These are phyloP conservation scores for Elysia chlorotica DNA, from an alignment of 1,140 invertebrate genomes.

Conservation along the genomic window DNA sequence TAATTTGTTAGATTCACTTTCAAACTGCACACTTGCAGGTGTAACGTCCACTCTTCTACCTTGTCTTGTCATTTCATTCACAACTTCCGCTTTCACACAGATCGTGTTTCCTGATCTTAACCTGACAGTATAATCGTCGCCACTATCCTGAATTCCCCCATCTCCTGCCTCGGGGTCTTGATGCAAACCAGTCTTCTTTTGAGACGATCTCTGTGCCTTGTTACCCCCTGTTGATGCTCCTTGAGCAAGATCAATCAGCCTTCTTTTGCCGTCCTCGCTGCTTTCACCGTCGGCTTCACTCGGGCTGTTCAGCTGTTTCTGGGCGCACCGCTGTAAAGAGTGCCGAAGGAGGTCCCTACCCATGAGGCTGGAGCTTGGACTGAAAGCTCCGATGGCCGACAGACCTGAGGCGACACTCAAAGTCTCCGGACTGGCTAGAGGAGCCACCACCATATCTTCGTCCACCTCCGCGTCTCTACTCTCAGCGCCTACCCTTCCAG, in stretches of 20 bases:
- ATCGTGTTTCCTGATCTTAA: constrained; percentile 11
- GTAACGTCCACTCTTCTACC: no score
- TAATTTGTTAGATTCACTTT: no score
- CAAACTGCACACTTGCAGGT: no score
- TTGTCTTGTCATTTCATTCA: constrained; percentile 16
- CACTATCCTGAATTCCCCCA: no score
- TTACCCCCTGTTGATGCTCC: no score
- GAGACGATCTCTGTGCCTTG: not conserved
- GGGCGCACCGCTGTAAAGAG: constrained; percentile 30
- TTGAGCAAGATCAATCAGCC: no score
- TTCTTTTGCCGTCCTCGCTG: no score
- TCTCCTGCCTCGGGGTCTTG: no score
- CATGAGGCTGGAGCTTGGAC: constrained; percentile 24
- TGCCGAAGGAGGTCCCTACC: constrained; percentile 29
- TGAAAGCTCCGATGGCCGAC: constrained; percentile 49
- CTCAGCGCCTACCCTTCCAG: no score
- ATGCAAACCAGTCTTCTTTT: no score
- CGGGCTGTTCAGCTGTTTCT: constrained; percentile 7
- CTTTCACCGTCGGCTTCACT: constrained; percentile 7
- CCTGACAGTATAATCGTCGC: constrained; percentile 4
- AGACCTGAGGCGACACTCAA: constrained; percentile 79
- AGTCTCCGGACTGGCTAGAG: constrained; percentile 83
- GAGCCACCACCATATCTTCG: constrained; percentile 65
- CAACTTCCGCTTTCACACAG: constrained; percentile 14
- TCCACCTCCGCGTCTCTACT: no score